Conservation (phyloP, 2,113 vertebrate genomes). For the Dendropsophus ebraccatus region DNA sequence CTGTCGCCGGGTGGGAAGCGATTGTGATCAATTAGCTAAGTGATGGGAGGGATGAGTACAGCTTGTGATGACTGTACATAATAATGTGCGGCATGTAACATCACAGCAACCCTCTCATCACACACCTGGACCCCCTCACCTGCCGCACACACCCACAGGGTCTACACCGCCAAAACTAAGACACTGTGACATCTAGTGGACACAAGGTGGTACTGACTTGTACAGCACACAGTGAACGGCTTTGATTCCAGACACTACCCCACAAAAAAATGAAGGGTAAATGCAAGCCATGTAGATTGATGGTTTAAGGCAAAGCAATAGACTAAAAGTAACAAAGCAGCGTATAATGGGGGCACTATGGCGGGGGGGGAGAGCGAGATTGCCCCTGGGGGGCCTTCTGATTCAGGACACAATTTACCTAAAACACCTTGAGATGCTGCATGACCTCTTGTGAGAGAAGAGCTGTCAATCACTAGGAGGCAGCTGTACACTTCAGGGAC, state of each 20-base stretch:
- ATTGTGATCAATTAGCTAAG: neutral
- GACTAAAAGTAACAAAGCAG: too few species aligned
- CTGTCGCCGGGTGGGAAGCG: neutral
- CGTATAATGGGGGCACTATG: neutral
- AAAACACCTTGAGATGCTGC: neutral
- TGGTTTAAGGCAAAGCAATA: neutral
- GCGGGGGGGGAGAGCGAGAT: neutral
- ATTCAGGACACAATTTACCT: neutral
- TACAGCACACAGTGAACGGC: neutral
- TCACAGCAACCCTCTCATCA: neutral
- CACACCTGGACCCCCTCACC: neutral
- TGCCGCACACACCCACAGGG: neutral
- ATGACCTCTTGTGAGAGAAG: neutral
- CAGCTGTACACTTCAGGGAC: neutral
- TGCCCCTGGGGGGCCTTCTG: neutral
- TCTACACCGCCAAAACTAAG: too few species aligned
- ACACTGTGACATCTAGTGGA: constrained; percentile 42
- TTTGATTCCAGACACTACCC: neutral
- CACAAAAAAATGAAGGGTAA: neutral
- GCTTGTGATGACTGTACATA: neutral
- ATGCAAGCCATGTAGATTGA: neutral
- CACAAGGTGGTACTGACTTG: neutral
- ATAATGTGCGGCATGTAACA: neutral
- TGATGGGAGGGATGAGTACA: neutral
- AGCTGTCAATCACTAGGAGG: neutral